Evolutionary conservation across 2,113 vertebrate genomes (phyloP), one percentile per base, ranked within the genome.

Genomic region (Spea bombifrons): DNA sequence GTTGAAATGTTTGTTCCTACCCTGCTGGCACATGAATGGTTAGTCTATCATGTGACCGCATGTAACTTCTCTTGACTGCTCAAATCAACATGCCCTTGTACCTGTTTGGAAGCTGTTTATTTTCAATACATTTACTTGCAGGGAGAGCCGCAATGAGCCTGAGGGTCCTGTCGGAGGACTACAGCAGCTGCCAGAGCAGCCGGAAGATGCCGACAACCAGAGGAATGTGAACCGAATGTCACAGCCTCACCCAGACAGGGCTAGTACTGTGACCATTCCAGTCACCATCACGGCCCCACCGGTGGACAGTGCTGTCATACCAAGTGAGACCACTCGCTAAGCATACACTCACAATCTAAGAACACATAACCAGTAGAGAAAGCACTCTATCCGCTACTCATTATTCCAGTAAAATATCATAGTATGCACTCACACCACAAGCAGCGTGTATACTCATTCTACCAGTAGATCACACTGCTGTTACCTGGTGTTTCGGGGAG

Each of bases 151-250:
- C 69, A 87, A 87, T 7, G 94, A 95, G 70, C 85, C 89, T 7
- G 94, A 94, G 66, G 89, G 89, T 6, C 85, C 79, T 0, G 52
- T 71, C 7, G 88, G 87, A 10, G 91, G 86, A 7, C 88, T 88
- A 4, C 90, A 88, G 82, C 95, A 93, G 85, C 89, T 92, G 7
- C 85, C 89, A 0, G 93, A 95, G 61, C 92, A 91, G 78, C 91
- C 90, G 0, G 97, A 97, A 84, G 95, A 97, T 9, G 94, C 94
- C 0, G 96, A 97, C 86, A 96, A 98, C 85, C 95, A 96, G 89
- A 94, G 89, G 71, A 98, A 97, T 0, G 92, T 95, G 59, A 92
- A 89, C 0, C 88, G 90, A 50, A 95, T 94, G 75, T 92, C 89
- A 4, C 89, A 91, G 63, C 82, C 92, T 2, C 9, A 82, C 81